Evolutionary conservation across 2,113 vertebrate genomes (phyloP).

Genomic region (Tragelaphus scriptus): DNA sequence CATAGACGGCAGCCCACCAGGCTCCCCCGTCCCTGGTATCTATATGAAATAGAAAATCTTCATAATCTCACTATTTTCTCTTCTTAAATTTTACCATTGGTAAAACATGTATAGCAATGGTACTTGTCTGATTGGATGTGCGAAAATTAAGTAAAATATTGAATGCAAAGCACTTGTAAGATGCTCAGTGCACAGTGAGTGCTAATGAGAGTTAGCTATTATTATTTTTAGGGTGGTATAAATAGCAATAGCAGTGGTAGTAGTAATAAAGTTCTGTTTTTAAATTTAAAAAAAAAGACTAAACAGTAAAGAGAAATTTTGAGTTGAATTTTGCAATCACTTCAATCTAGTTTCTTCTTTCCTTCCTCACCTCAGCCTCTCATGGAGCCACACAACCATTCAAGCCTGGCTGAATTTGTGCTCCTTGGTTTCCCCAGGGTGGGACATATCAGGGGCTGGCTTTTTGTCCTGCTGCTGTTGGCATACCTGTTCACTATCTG

Average conservation of each 20-base stretch:
- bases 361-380: neutral
- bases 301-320: neutral
- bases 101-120: neutral
- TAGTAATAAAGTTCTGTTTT: neutral
- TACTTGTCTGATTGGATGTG: neutral
- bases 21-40: too few relatives aligned
- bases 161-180: neutral
- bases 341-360: neutral
- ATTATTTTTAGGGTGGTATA: neutral
- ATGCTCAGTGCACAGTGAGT: neutral
- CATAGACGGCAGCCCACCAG: too few relatives aligned
- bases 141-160: neutral
- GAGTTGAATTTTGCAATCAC: neutral
- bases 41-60: neutral
- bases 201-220: neutral
- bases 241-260: neutral
- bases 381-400: constrained; percentile 63
- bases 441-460: neutral
- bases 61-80: neutral
- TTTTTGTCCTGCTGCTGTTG: constrained; percentile 68
- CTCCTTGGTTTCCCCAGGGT: constrained; percentile 72
- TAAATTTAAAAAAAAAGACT: neutral
- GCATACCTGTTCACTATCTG: constrained; percentile 68
- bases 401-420: constrained; percentile 63
- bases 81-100: neutral